phyloP scores from a whole-genome alignment of 2,797 vertebrate species.

The Sarcoramphus papa region DNA sequence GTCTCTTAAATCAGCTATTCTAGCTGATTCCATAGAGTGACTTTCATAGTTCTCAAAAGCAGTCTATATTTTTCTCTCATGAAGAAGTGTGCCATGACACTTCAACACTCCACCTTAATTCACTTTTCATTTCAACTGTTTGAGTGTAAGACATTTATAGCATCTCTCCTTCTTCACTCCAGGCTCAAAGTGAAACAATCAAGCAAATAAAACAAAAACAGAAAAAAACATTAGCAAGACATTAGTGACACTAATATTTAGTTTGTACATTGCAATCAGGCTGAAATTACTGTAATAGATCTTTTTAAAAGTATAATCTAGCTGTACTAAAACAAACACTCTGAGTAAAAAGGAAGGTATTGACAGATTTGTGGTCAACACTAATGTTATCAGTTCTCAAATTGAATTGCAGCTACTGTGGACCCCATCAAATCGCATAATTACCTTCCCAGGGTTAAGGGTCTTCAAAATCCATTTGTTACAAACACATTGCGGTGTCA shows the following conservation, averaged over 20 bases:
- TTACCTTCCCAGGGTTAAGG: not conserved
- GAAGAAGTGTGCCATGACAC: not conserved
- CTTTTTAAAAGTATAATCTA: slow-evolving; percentile 5
- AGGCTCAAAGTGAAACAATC: not conserved
- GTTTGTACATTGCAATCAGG: not conserved
- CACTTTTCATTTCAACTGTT: not conserved
- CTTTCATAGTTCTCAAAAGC: not conserved
- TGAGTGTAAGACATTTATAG: not conserved
- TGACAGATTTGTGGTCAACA: not conserved
- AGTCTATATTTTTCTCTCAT: not conserved
- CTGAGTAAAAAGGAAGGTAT: not conserved
- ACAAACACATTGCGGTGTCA: not conserved
- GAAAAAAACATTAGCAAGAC: not conserved
- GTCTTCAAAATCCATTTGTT: slow-evolving; percentile 15
- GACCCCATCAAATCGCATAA: not conserved
- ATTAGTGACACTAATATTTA: not conserved
- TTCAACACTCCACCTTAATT: not conserved
- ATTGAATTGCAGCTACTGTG: slow-evolving; percentile 3
- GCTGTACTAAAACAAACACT: not conserved
- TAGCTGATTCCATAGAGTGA: not conserved
- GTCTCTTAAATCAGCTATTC: not conserved
- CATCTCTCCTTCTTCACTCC: not conserved
- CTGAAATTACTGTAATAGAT: not conserved
- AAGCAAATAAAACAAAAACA: not conserved
- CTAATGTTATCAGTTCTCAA: not conserved